Conservation (phyloP, 2,888 invertebrate species). For the Pseudoips prasinana region DNA sequence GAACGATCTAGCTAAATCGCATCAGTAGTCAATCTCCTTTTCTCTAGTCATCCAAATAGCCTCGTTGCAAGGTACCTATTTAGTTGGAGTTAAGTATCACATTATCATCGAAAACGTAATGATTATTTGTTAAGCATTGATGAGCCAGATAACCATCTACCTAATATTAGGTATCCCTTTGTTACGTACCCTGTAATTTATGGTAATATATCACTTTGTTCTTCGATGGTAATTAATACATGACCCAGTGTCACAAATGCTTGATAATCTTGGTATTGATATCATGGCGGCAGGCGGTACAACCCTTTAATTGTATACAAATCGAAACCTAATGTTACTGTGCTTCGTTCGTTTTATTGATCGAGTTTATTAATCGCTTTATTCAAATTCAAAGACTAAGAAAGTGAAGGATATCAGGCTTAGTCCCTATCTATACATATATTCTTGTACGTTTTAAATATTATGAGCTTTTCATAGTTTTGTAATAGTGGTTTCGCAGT, state of each 20-base stretch:
- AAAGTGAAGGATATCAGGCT: too few relatives aligned
- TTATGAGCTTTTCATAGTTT: too few relatives aligned
- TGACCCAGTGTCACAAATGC: constrained; percentile 59
- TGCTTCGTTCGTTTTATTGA: constrained; percentile 47
- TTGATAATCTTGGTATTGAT: constrained; percentile 41
- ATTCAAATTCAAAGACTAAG: constrained; percentile 49
- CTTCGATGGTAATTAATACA: constrained; percentile 54
- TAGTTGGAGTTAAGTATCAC: too few relatives aligned
- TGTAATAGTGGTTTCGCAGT: too few relatives aligned
- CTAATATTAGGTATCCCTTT: constrained; percentile 17
- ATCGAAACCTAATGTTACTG: constrained; percentile 47
- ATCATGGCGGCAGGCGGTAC: constrained; percentile 40
- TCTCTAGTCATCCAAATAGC: too few relatives aligned
- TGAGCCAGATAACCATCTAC: constrained; percentile 15
- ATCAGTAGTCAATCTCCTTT: too few relatives aligned
- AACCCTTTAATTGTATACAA: constrained; percentile 54
- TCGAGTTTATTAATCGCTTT: constrained; percentile 52
- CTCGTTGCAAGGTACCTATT: too few relatives aligned
- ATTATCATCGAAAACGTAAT: too few relatives aligned
- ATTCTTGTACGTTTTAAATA: too few relatives aligned
- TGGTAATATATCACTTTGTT: constrained; percentile 54
- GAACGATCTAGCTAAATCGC: too few relatives aligned
- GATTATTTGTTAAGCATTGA: constrained; percentile 16
- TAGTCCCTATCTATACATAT: too few relatives aligned
- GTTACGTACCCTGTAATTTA: constrained; percentile 48